These are phyloP conservation scores for Druon quercuslanigerum DNA, from an alignment of 1,140 invertebrate species.

Conservation along the genomic window DNA sequence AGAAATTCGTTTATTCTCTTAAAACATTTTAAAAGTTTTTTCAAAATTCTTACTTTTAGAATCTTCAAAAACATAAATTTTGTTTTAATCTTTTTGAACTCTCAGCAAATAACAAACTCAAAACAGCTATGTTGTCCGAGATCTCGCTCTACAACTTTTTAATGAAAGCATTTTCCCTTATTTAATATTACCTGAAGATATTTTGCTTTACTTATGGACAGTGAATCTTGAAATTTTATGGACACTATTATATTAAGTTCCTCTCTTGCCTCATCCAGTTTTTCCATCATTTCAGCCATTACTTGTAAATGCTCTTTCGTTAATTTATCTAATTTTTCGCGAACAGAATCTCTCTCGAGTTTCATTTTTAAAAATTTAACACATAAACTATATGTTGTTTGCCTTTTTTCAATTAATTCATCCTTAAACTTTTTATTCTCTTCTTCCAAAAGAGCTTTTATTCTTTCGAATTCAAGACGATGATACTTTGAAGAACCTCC, in stretches of 20 bases:
- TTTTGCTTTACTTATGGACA: constrained; percentile 58
- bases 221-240: constrained; percentile 57
- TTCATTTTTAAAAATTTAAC: constrained; percentile 62
- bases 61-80: too few species aligned
- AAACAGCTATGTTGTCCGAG: too few species aligned
- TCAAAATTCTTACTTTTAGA: too few species aligned
- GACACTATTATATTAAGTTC: constrained; percentile 61
- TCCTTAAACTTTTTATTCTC: constrained; percentile 51
- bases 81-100: too few species aligned
- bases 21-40: too few species aligned
- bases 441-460: constrained; percentile 45
- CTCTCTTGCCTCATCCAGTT: constrained; percentile 59
- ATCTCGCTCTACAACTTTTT: too few species aligned
- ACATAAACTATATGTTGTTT: constrained; percentile 57
- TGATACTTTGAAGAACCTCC: constrained; percentile 43
- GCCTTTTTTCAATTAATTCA: constrained; percentile 50
- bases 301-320: constrained; percentile 56
- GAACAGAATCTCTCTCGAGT: constrained; percentile 52
- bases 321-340: constrained; percentile 54
- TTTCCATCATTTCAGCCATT: constrained; percentile 64
- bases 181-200: constrained; percentile 53
- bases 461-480: constrained; percentile 44
- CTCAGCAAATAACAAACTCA: too few species aligned
- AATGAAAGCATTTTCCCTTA: background rate
- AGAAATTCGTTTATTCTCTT: too few species aligned